Evolutionary conservation across 2,888 invertebrate genomes (phyloP).

Genomic region (Polietes domitor): DNA sequence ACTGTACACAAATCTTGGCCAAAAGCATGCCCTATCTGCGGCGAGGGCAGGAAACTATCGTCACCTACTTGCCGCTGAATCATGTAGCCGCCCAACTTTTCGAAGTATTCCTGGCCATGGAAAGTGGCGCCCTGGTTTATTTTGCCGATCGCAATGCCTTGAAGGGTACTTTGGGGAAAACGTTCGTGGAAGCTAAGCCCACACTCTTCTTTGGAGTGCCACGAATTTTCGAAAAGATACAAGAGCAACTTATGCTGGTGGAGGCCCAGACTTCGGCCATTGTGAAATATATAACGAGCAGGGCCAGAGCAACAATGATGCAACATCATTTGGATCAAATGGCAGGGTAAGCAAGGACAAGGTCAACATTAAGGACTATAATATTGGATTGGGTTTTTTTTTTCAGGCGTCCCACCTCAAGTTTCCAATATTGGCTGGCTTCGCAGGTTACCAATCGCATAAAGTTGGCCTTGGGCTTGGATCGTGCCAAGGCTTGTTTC

Average conservation of each 20-base stretch:
- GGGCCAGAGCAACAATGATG: constrained; percentile 85
- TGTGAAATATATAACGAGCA: constrained; percentile 85
- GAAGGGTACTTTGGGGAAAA: constrained; percentile 89
- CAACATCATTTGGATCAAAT: constrained; percentile 83
- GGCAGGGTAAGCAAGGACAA: constrained; percentile 72
- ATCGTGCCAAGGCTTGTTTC: constrained; percentile 85
- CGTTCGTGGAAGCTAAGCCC: constrained; percentile 88
- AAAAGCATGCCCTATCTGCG: constrained; percentile 82
- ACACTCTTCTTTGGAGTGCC: constrained; percentile 93
- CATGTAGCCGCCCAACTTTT: constrained; percentile 92
- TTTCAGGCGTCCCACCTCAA: constrained; percentile 40
- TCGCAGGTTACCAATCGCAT: constrained; percentile 88
- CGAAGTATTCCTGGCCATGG: constrained; percentile 85
- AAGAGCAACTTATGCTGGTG: constrained; percentile 89
- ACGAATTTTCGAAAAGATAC: constrained; percentile 95
- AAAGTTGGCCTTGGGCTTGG: constrained; percentile 89
- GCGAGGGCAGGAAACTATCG: constrained; percentile 83
- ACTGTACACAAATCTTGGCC: constrained; percentile 83
- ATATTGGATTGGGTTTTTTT: too few relatives aligned
- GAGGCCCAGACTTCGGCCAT: constrained; percentile 86
- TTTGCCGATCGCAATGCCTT: constrained; percentile 95
- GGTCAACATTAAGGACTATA: too few relatives aligned
- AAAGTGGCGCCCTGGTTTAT: constrained; percentile 82
- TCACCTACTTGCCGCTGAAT: constrained; percentile 93
- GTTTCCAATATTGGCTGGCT: constrained; percentile 73